phyloP scores from a whole-genome alignment of 2,797 vertebrate species.

The Tiaroga cobitis region DNA sequence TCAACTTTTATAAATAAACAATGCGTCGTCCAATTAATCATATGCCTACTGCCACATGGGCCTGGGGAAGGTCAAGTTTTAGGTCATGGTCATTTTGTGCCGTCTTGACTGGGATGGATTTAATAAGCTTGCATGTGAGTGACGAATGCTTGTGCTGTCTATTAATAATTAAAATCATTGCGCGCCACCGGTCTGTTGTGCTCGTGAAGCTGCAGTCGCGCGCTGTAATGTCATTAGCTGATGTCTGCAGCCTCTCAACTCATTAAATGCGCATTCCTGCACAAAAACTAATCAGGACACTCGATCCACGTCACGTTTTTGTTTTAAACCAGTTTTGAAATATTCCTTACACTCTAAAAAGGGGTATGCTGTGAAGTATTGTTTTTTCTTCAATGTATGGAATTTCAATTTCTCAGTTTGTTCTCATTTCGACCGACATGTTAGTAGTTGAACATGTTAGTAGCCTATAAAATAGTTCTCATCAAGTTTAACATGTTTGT shows the following conservation, averaged over 20 bases:
- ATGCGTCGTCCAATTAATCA: constrained; percentile 25
- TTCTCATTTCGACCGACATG: neutral
- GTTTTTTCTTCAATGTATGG: neutral
- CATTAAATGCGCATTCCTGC: constrained; percentile 67
- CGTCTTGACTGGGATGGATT: neutral
- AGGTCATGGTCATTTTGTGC: constrained; percentile 3
- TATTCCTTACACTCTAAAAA: neutral
- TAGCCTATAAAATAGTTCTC: neutral
- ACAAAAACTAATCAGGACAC: constrained; percentile 20
- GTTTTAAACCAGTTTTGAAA: constrained; percentile 7
- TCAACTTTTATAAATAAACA: constrained; percentile 15
- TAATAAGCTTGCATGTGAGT: neutral
- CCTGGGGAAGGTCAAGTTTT: constrained; percentile 76
- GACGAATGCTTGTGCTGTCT: neutral
- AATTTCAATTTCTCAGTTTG: neutral
- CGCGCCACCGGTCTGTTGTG: constrained; percentile 7
- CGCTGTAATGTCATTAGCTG: constrained; percentile 30
- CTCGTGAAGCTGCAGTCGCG: constrained; percentile 64
- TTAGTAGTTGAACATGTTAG: neutral
- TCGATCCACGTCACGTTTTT: neutral
- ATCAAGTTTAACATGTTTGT: neutral
- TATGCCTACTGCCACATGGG: constrained; percentile 49
- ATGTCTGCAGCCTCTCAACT: constrained; percentile 65
- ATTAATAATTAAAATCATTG: constrained; percentile 35
- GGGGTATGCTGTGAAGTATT: neutral